Base-by-base conservation (phyloP, 2,888 invertebrate genomes). In the Lysandra bellargus region DNA sequence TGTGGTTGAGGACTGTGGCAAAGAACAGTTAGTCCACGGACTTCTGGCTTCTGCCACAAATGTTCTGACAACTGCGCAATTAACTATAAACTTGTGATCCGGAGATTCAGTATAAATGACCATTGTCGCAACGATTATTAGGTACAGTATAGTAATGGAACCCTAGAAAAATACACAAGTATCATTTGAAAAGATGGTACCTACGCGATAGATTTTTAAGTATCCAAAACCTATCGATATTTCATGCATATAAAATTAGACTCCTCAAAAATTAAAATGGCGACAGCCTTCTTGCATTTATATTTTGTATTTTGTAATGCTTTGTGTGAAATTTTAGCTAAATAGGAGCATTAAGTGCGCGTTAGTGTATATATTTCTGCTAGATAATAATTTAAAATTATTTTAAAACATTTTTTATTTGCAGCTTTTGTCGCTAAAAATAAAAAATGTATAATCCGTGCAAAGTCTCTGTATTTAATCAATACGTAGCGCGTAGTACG, bases 1-100 rank as follows among this genome's bases (percentile, higher is more conserved):
- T 93, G 93, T 92, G 93, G 91, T 92, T 87, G 93, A 92, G 93
- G 91, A 91, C 92, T 87, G 92, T 93, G 94, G 92, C 91, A 91
- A 91, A 88, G 90, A 90, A 88, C 92, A 94, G 93, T 94, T 91
- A 89, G 87, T 89, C 87, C 88, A 91, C 91, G 90, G 92, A 90
- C 88, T 91, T 91, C 92, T 90, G 88, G 90, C 88, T 91, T 91
- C 92, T 90, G 88, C 90, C 90, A 90, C 90, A 90, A 88, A 92
- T 92, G 92, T 92, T 90, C 88, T 90, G 88, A 85, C 85, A 87
- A 88, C 90, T 91, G 89, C 92, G 91, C 88, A 90, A 87, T 87
- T 80, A 88, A 85, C 84, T 17, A 75, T 49, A 30, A 75, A 76
- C 57, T 76, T 76, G 76, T 76, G 76, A 76, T 6, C 88, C 88